Percentiles rank a stretch among this genome's conserved stretches.
phyloP scores from a whole-genome alignment of 2,797 vertebrate genomes.

The Centropyge bicolor region DNA sequence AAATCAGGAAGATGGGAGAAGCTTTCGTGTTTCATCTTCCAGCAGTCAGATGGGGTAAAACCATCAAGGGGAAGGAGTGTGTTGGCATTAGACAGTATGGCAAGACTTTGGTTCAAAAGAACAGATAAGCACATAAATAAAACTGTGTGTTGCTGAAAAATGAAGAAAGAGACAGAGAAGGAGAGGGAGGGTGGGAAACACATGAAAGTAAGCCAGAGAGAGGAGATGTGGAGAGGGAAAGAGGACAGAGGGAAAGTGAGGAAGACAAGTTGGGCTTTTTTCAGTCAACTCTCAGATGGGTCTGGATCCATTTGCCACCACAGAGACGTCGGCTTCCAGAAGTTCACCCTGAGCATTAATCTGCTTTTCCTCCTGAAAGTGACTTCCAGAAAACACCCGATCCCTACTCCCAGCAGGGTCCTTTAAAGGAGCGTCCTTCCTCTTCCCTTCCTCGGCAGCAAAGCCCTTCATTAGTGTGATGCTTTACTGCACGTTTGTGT shows the following conservation, averaged over 20 bases:
- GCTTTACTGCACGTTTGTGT: conserved; percentile 51
- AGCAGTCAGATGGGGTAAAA: conserved; percentile 55
- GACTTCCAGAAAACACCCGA: conserved; percentile 48
- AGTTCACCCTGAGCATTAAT: conserved; percentile 63
- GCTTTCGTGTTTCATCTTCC: conserved; percentile 55
- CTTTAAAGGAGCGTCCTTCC: conserved; percentile 47
- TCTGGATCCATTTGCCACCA: conserved; percentile 38
- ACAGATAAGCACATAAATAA: conserved; percentile 68
- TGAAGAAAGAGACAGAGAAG: conserved; percentile 37
- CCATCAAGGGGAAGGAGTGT: conserved; percentile 63
- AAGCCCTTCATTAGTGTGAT: conserved; percentile 57
- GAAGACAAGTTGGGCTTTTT: conserved; percentile 35
- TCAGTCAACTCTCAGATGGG: conserved; percentile 21
- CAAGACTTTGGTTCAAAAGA: conserved; percentile 70
- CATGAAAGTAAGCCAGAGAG: conserved; percentile 31
- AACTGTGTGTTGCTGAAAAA: conserved; percentile 42
- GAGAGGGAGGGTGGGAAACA: conserved; percentile 36
- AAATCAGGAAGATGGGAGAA: conserved; percentile 50
- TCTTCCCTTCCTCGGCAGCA: conserved; percentile 30
- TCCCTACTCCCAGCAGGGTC: conserved; percentile 32
- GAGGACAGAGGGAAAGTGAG: conserved; percentile 6
- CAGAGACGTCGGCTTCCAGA: conserved; percentile 37
- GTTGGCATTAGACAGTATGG: conserved; percentile 58
- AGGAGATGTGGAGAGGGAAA: conserved; percentile 6
- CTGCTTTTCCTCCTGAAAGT: conserved; percentile 63